Evolutionary conservation across 1,140 invertebrate genomes (phyloP), one percentile per base, ranked within the genome.

Genomic region (Lineus longissimus): DNA sequence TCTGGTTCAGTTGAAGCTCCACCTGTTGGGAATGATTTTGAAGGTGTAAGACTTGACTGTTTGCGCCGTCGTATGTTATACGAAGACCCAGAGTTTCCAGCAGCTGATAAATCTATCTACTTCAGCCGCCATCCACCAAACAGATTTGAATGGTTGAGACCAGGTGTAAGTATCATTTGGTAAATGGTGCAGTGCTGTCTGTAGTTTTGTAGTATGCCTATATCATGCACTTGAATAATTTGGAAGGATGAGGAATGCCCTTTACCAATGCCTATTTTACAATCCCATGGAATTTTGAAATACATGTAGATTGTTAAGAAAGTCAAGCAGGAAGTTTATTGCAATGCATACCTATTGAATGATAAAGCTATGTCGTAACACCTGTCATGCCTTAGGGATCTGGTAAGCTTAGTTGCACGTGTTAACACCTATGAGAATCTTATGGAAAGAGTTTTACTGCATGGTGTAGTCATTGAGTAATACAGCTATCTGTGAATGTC

Each of bases 51-150:
- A 29, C 61, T 62, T 7, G 71, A 75, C 25, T 72, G 66, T 55
- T 33, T 88, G 23, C 64, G 72, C 58, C 84, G 87, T 65, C 86
- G 86, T 2, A 74, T 81, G 2, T 77, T 90, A 15, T 90, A 86
- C 73, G 88, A 90, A 66, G 89, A 90, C 75, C 83, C 83, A 0
- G 88, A 89, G 59, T 89, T 89, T 77, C 81, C 85, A 2, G 81
- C 87, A 0, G 76, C 76, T 22, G 80, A 86, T n/a, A 77, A 79
- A 30, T 82, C 86, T 13, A 77, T 89, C 6, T 88, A 85, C 72
- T 83, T 81, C 70, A 84, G 85, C 67, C 67, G 73, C 25, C 70
- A 73, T 30, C 65, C 69, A 0, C 86, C 87, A 64, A 85, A 86
- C 30, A 72, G 82, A 1, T 70, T 85, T 17, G 69, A 74, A 29